Conservation (phyloP, 2,888 invertebrate genomes). For the Chamaedrilus cognettii region DNA sequence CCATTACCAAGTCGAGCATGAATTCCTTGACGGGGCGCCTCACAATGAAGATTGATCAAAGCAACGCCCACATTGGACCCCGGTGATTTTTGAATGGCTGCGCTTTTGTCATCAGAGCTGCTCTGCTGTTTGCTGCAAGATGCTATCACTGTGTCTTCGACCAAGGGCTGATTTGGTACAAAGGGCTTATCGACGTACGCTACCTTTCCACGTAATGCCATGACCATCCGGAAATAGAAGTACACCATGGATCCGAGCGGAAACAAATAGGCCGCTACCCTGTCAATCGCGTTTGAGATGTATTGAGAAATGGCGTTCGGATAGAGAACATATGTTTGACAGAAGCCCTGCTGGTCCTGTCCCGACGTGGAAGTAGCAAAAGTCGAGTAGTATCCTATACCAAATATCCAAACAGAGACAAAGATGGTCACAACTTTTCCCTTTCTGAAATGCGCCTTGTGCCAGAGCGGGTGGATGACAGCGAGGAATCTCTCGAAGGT, state of each 20-base stretch:
- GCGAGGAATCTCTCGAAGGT: conserved; percentile 30
- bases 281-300: conserved; percentile 7
- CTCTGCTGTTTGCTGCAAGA: too few species aligned
- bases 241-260: conserved; percentile 17
- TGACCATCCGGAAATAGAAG: conserved; percentile 23
- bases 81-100: too few species aligned
- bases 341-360: conserved; percentile 7
- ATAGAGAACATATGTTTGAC: conserved; percentile 10
- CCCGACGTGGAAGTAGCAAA: conserved; percentile 21
- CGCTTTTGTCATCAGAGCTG: too few species aligned
- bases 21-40: too few species aligned
- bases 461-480: conserved; percentile 27
- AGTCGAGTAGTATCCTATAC: conserved; percentile 18
- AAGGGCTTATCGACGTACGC: too few species aligned
- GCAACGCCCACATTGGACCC: too few species aligned
- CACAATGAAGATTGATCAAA: too few species aligned
- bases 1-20: too few species aligned
- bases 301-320: conserved; percentile 11
- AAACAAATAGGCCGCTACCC: conserved; percentile 23
- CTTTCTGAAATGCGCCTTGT: conserved; percentile 20
- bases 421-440: conserved; percentile 8
- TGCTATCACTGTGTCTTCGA: too few species aligned
- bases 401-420: conserved; percentile 15
- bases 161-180: too few species aligned
- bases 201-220: conserved; percentile 16